These are phyloP conservation scores for Elysia chlorotica DNA, from an alignment of 1,140 invertebrate genomes.

Conservation along the genomic window DNA sequence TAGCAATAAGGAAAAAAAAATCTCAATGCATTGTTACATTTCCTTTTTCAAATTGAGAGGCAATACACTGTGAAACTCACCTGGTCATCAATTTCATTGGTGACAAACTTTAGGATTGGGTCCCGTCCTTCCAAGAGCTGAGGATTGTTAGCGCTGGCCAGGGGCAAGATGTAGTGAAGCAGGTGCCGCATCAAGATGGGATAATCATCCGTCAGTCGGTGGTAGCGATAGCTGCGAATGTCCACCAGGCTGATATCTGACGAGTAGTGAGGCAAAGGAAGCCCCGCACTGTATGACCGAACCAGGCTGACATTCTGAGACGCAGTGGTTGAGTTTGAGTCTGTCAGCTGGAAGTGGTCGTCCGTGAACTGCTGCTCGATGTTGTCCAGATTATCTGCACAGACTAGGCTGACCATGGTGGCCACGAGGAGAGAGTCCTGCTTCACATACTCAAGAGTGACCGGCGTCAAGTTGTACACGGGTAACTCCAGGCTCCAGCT, in stretches of 20 bases:
- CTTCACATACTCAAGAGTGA: slow-evolving; percentile 55
- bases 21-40: no score
- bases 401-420: slow-evolving; percentile 54
- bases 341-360: slow-evolving; percentile 37
- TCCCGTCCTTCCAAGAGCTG: slow-evolving; percentile 48
- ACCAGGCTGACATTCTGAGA: neutral
- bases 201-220: slow-evolving; percentile 49
- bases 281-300: neutral
- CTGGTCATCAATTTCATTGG: slow-evolving; percentile 44
- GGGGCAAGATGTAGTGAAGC: slow-evolving; percentile 48
- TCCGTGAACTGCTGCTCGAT: slow-evolving; percentile 45
- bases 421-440: slow-evolving; percentile 50
- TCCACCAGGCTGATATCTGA: slow-evolving; percentile 56
- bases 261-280: slow-evolving; percentile 22
- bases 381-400: slow-evolving; percentile 53
- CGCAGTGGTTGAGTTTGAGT: slow-evolving; percentile 1
- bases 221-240: slow-evolving; percentile 55
- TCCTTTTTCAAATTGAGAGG: no score
- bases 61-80: no score
- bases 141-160: slow-evolving; percentile 46
- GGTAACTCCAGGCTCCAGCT: slow-evolving; percentile 5
- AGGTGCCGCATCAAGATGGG: slow-evolving; percentile 50
- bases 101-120: slow-evolving; percentile 55
- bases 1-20: no score
- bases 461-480: slow-evolving; percentile 40